phyloP scores from a whole-genome alignment of 2,113 vertebrate genomes.

The Micromys minutus region DNA sequence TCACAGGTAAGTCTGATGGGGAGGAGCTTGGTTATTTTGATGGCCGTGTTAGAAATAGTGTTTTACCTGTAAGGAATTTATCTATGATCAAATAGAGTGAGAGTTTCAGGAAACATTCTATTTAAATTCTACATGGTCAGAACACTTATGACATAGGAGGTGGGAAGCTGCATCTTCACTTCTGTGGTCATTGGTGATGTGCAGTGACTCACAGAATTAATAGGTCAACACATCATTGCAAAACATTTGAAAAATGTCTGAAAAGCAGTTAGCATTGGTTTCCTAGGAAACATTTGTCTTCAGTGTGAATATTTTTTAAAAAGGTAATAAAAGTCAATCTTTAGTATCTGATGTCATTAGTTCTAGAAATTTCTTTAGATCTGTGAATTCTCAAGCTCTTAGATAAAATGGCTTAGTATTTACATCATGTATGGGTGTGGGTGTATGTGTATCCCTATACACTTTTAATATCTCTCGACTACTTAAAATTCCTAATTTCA shows the following conservation, averaged over 20 bases:
- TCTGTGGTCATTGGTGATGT: conserved; percentile 33
- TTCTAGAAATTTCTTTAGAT: background rate
- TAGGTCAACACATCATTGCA: background rate
- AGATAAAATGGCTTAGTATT: background rate
- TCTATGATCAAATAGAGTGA: conserved; percentile 13
- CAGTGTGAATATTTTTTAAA: conserved; percentile 9
- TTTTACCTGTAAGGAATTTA: conserved; percentile 74
- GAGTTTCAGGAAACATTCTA: conserved; percentile 53
- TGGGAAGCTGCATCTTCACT: background rate
- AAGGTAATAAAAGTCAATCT: background rate
- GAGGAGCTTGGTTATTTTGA: background rate
- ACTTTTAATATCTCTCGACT: background rate
- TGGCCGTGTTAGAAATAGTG: conserved; percentile 48
- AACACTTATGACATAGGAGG: background rate
- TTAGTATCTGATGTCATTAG: background rate
- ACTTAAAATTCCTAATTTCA: background rate
- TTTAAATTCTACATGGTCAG: conserved; percentile 39
- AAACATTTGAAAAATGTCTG: conserved; percentile 60
- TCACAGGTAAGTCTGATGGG: background rate
- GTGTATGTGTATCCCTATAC: background rate
- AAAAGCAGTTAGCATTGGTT: background rate
- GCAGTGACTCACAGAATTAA: conserved; percentile 22
- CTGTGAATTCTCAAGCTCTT: background rate
- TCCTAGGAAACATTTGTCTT: conserved; percentile 12
- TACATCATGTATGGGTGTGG: background rate